Percentiles rank a stretch among this genome's conserved stretches.
phyloP scores from a whole-genome alignment of 2,113 vertebrate species.

The Atractosteus spatula region DNA sequence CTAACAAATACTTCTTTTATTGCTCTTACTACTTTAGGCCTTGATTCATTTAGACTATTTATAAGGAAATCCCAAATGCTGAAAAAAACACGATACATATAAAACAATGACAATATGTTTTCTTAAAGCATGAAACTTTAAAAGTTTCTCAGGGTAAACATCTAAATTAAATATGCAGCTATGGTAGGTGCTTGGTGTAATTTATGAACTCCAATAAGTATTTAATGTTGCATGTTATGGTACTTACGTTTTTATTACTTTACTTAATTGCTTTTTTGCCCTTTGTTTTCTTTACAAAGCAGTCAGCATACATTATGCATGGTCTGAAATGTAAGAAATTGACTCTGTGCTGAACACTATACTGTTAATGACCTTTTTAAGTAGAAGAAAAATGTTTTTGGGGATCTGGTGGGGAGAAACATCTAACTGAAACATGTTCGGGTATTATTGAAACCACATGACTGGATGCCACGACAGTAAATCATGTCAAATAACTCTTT shows the following conservation, averaged over 20 bases:
- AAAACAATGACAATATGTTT: not conserved
- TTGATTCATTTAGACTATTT: not conserved
- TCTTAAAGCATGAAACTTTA: slow-evolving; percentile 5
- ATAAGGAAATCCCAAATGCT: not conserved
- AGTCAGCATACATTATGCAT: slow-evolving; percentile 24
- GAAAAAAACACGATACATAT: too few relatives aligned
- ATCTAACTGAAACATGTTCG: too few relatives aligned
- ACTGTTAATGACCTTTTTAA: not conserved
- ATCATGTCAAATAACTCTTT: too few relatives aligned
- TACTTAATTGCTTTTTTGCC: slow-evolving; percentile 58
- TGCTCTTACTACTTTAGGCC: too few relatives aligned
- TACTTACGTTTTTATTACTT: slow-evolving; percentile 48
- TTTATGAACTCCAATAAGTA: slow-evolving; percentile 49
- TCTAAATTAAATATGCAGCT: slow-evolving; percentile 43
- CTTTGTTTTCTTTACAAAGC: slow-evolving; percentile 58
- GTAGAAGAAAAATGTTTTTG: too few relatives aligned
- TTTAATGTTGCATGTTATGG: slow-evolving; percentile 68
- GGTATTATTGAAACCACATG: too few relatives aligned
- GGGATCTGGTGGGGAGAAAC: too few relatives aligned
- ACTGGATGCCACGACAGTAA: too few relatives aligned
- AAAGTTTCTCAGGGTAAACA: slow-evolving; percentile 42
- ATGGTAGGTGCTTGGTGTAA: slow-evolving; percentile 47
- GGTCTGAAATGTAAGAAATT: slow-evolving; percentile 1
- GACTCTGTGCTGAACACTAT: slow-evolving; percentile 4
- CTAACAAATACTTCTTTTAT: too few relatives aligned